Base-by-base conservation (phyloP, 2,888 invertebrate species). In the Cynaeus angustus region DNA sequence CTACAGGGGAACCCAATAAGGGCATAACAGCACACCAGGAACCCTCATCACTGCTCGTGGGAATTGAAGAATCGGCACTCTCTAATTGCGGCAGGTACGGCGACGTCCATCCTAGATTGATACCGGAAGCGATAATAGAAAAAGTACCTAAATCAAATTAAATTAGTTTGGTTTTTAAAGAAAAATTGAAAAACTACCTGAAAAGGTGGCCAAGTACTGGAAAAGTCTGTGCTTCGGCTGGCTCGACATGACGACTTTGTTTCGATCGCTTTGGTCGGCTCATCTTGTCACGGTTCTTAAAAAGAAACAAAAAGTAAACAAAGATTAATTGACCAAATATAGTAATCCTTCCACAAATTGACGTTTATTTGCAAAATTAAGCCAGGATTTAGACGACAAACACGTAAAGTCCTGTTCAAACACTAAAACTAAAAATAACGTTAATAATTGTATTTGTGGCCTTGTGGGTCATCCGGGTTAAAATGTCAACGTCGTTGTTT, bases 11-110 rank as follows among this genome's bases (percentile, higher is more conserved):
- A 74, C 91, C 91, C 46, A 91, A 83, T 71, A 91, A 87, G 83
- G 90, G 90, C 78, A 91, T 88, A 43, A 91, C 90, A 0, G 89
- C 89, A 81, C 89, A 89, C 89, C 89, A 89, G 78, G 89, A 89
- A 72, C 88, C 87, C 76, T 89, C 84, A 72, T 86, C 87, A 14
- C 80, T 71, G 6, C 87, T 84, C 48, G 88, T 87, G 43, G 86
- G 86, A 78, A 89, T 88, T 8, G 83, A 79, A 64, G 88, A 87
- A 30, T 86, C 81, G 14, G 80, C 66, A 43, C 86, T 84, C 68
- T 84, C 81, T 9, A 89, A 85, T 77, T 85, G 83, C 10, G 87
- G 85, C 38, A 89, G 78, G 62, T 89, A 89, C 7, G 89, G 89
- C 33, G 89, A 89, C 1, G 89, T 88, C 89, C 89, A 89, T 62